Conservation (phyloP, 2,113 vertebrate species). For the Tetrax tetrax region DNA sequence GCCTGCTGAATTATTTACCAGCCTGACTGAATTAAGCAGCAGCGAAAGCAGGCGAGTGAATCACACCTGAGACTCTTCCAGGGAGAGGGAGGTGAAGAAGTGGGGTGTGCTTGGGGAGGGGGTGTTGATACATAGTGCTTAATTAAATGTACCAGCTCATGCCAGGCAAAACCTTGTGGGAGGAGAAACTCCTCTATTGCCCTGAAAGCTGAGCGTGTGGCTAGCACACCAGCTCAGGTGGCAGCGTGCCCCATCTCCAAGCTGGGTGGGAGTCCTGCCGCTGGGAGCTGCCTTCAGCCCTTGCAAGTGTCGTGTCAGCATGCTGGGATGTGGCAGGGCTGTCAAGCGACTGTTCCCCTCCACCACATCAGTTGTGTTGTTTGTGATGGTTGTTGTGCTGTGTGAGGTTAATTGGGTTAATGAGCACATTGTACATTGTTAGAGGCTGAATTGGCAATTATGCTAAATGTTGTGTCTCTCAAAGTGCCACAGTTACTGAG, state of each 20-base stretch:
- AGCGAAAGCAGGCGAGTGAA: constrained; percentile 3
- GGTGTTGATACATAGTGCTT: not conserved
- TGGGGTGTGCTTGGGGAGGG: not conserved
- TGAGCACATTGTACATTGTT: constrained; percentile 6
- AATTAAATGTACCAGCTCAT: constrained; percentile 33
- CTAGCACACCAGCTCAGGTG: not conserved
- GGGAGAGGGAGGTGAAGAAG: not conserved
- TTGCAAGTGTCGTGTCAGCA: not conserved
- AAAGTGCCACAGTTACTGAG: not conserved
- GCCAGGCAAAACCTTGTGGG: not conserved
- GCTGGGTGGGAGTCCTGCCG: not conserved
- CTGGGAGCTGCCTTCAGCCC: constrained; percentile 25
- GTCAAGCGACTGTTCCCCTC: not conserved
- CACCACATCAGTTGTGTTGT: not conserved
- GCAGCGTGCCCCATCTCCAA: not conserved
- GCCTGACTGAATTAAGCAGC: constrained; percentile 61
- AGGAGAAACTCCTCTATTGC: not conserved
- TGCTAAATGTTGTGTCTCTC: constrained; percentile 34
- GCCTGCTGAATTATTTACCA: constrained; percentile 67
- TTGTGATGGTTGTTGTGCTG: constrained; percentile 27
- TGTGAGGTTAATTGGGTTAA: constrained; percentile 59
- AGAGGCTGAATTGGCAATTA: constrained; percentile 47
- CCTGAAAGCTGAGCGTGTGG: not conserved
- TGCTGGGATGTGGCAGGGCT: not conserved
- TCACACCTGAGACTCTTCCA: constrained; percentile 53